phyloP scores from a whole-genome alignment of 2,888 invertebrate genomes.

The Tenthredo livida region DNA sequence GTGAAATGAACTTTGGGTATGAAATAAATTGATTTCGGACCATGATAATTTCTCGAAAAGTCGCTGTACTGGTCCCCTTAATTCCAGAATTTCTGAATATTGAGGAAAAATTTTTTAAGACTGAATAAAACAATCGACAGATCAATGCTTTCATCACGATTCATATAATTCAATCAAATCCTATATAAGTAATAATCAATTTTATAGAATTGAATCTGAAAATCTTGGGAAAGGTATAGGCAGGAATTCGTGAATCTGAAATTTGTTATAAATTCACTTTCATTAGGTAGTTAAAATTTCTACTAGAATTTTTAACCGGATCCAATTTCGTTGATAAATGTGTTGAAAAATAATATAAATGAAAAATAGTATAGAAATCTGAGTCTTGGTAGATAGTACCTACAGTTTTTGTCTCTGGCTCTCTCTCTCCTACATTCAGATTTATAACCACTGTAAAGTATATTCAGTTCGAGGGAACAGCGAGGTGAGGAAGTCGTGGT shows the following conservation, averaged over 20 bases:
- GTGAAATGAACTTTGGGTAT: no score
- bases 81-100: not conserved
- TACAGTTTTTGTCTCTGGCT: not conserved
- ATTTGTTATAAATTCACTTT: no score
- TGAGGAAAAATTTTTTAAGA: not conserved
- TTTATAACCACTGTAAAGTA: constrained; percentile 10
- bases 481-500: constrained; percentile 25
- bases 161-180: not conserved
- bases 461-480: constrained; percentile 9
- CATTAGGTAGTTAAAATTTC: constrained; percentile 56
- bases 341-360: not conserved
- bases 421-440: not conserved
- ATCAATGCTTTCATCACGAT: not conserved
- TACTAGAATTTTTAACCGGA: not conserved
- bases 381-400: no score
- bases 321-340: not conserved
- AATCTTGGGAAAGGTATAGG: not conserved
- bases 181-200: not conserved
- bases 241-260: not conserved
- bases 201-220: not conserved
- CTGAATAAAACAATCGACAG: not conserved
- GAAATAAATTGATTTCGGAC: no score
- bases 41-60: no score
- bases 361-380: not conserved
- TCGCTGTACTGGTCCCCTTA: no score